phyloP scores from a whole-genome alignment of 2,797 vertebrate genomes.

The Loris lydekkerianus region DNA sequence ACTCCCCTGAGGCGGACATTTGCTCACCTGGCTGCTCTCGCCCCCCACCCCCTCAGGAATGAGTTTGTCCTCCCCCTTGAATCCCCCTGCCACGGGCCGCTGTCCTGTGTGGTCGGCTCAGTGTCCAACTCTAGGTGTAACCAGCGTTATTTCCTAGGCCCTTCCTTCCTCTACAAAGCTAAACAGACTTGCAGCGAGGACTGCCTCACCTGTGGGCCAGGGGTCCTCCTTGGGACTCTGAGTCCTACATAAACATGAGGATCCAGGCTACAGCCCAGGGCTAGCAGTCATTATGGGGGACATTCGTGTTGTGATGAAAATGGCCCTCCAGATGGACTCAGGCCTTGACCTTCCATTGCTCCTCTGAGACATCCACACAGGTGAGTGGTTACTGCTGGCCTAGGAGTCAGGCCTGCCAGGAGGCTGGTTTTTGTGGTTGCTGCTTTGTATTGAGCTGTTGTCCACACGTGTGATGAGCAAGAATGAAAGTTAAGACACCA shows the following conservation, averaged over 20 bases:
- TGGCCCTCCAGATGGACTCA: rapidly evolving
- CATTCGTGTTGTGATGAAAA: rapidly evolving
- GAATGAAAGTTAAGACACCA: rapidly evolving
- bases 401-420: rapidly evolving
- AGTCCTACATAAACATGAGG: neutral
- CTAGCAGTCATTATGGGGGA: neutral
- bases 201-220: rapidly evolving
- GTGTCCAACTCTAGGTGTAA: rapidly evolving
- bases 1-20: neutral
- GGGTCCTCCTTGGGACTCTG: neutral
- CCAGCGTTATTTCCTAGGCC: neutral
- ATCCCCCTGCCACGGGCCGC: no score
- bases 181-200: neutral
- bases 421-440: rapidly evolving
- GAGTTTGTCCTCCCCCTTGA: no score
- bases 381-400: rapidly evolving
- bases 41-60: neutral
- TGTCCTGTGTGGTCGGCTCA: neutral
- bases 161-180: neutral
- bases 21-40: neutral
- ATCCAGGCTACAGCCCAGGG: neutral
- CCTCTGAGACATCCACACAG: neutral
- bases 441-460: rapidly evolving
- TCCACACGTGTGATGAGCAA: neutral
- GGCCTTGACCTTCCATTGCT: neutral